Evolutionary conservation across 2,113 vertebrate species (phyloP).

Genomic region (Odontophorus gujanensis): DNA sequence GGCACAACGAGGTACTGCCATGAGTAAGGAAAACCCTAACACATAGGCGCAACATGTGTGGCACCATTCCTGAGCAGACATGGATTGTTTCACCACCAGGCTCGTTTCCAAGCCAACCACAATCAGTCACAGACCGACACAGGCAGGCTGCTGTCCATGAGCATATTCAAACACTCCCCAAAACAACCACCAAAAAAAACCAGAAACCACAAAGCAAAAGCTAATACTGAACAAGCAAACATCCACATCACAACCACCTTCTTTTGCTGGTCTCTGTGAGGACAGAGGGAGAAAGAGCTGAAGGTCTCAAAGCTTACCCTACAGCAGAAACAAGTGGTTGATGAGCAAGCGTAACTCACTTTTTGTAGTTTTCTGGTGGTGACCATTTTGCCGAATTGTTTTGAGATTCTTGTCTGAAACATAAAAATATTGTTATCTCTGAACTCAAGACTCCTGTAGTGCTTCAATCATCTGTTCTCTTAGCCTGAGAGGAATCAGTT

Average conservation of each 20-base stretch:
- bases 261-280: background rate
- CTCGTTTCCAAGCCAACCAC: background rate
- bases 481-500: background rate
- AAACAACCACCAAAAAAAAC: background rate
- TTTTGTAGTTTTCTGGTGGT: slow-evolving; percentile 92
- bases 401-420: slow-evolving; percentile 79
- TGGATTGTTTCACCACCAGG: background rate
- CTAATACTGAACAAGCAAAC: background rate
- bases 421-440: background rate
- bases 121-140: background rate
- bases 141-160: background rate
- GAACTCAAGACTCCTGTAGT: background rate
- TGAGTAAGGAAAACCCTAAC: background rate
- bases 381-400: slow-evolving; percentile 84
- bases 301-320: background rate
- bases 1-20: background rate
- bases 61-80: background rate
- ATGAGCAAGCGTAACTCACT: slow-evolving; percentile 77
- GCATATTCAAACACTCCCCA: background rate
- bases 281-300: background rate
- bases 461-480: background rate
- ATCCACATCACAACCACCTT: background rate
- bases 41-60: background rate
- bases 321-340: accelerated
- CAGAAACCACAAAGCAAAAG: background rate